Percentiles rank a stretch among this genome's conserved stretches.
These are phyloP conservation scores for Acridotheres tristis DNA, from an alignment of 2,797 vertebrate species.

Conservation along the genomic window DNA sequence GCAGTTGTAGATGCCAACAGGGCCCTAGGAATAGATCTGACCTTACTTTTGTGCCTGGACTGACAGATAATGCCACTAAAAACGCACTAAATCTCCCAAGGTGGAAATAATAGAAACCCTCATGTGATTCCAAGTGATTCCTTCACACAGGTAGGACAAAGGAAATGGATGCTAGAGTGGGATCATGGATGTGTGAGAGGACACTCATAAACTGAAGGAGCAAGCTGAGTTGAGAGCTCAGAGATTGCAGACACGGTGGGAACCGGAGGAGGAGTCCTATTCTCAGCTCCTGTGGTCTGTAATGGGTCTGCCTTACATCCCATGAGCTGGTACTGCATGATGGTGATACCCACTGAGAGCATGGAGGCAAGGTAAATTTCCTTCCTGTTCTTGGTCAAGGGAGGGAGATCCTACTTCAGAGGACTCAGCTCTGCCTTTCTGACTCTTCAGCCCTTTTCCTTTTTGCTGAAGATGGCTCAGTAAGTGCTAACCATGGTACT, in stretches of 20 bases:
- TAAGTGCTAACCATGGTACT: neutral
- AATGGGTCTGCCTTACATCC: neutral
- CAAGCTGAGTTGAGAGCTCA: neutral
- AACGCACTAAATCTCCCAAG: neutral
- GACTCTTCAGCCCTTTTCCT: neutral
- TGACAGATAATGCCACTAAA: constrained; percentile 12
- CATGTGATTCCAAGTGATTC: neutral
- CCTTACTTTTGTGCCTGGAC: neutral
- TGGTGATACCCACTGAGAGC: accelerated
- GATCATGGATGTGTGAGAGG: neutral
- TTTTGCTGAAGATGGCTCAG: neutral
- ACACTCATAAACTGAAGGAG: neutral
- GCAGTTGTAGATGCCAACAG: constrained; percentile 19
- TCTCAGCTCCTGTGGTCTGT: neutral
- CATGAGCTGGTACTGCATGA: neutral
- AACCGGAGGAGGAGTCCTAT: neutral
- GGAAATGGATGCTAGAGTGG: neutral
- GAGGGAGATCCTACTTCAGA: neutral
- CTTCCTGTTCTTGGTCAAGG: neutral
- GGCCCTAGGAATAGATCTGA: constrained; percentile 25
- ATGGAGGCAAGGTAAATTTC: neutral
- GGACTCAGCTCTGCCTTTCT: neutral
- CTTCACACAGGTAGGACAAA: neutral
- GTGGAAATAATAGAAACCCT: neutral
- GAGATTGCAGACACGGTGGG: accelerated